phyloP scores from a whole-genome alignment of 1,140 invertebrate genomes.

The Archegozetes longisetosus region DNA sequence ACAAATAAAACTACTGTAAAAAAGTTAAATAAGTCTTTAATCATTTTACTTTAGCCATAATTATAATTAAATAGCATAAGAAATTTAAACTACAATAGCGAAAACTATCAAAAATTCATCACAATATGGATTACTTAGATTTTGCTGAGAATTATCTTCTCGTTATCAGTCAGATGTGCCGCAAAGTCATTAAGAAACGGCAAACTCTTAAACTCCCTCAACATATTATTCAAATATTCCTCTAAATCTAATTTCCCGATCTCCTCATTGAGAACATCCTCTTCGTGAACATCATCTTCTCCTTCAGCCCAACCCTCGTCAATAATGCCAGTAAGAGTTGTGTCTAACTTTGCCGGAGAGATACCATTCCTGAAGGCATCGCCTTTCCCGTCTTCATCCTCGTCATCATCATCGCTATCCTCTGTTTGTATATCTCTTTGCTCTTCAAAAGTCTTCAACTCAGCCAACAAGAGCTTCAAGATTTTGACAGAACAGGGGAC shows the following conservation, averaged over 20 bases:
- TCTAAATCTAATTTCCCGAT: constrained; percentile 42
- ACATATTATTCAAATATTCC: constrained; percentile 41
- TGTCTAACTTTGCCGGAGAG: background rate
- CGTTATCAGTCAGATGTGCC: background rate
- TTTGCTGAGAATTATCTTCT: background rate
- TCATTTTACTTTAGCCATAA: no score
- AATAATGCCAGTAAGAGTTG: constrained; percentile 3
- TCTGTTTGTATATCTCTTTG: constrained; percentile 26
- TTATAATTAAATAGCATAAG: no score
- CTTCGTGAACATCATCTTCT: constrained; percentile 32
- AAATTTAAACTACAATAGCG: background rate
- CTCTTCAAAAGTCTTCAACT: constrained; percentile 37
- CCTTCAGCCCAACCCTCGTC: constrained; percentile 17
- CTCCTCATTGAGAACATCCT: constrained; percentile 38
- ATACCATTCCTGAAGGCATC: constrained; percentile 10
- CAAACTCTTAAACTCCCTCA: constrained; percentile 36
- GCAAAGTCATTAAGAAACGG: background rate
- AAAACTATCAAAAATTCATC: background rate
- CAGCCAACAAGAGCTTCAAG: constrained; percentile 41
- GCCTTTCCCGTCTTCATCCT: constrained; percentile 24
- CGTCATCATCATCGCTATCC: constrained; percentile 25
- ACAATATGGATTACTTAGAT: background rate
- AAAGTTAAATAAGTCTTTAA: no score
- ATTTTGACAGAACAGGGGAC: constrained; percentile 42
- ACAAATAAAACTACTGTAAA: no score